Base-by-base conservation (phyloP, 2,888 invertebrate species). In the Yponomeuta evonymella region DNA sequence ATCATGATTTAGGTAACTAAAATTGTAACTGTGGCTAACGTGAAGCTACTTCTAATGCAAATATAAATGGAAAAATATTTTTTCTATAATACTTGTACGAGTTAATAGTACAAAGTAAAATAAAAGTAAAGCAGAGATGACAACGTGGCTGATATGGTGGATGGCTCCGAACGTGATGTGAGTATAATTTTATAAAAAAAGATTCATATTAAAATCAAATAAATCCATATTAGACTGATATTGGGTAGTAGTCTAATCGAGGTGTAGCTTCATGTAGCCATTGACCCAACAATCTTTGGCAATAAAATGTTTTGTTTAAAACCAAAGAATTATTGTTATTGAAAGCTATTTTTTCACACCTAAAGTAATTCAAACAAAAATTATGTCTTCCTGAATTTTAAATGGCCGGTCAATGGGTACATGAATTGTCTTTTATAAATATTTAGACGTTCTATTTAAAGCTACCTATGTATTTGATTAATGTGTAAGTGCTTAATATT, bases 401-500 rank as follows among this genome's bases (percentile, higher is more conserved):
- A 65, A 71, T 70, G 74, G 73, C 76, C 74, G 83, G 85, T 86
- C 87, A 83, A 81, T 88, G 83, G 79, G 85, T 87, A 79, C 84
- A 86, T 86, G 87, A 74, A 73, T 79, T 75, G 74, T 77, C 80
- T 75, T 48, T 75, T 76, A 77, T 74, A 48, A 71, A 73, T 68
- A 73, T 6, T 6, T 43, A 43, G 43, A 43, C 43, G 43, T 72
- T 79, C 83, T 86, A 80, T 83, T 81, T 83, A 83, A 82, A 84
- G 80, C 79, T 81, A 82, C 84, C 79, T 87, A 85, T 86, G 43
- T 43, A 43, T 43, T 85, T 84, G 84, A 84, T 43, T 80, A 79
- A 76, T 81, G 80, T 76, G 71, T 70, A 86, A 90, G 87, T 87
- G 88, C 88, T 89, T 89, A 86, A 85, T 88, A 88, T 90, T 89